Percentiles rank a stretch among this genome's conserved stretches.
These are phyloP conservation scores for Acanthosepion pharaonis DNA, from an alignment of 2,888 invertebrate genomes.

Conservation along the genomic window DNA sequence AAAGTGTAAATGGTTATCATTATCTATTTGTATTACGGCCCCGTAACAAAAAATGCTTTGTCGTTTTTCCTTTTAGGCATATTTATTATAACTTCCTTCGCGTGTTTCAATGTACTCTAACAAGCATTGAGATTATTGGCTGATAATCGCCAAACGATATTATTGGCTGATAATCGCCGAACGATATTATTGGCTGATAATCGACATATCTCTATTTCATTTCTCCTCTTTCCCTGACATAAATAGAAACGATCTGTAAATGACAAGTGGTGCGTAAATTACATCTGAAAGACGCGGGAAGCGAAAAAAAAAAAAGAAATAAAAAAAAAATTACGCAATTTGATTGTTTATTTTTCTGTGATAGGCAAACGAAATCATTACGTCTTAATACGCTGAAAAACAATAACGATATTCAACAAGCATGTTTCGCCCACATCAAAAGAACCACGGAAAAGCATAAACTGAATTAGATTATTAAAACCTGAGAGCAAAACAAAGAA, in stretches of 20 bases:
- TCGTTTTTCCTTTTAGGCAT: neutral
- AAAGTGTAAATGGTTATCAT: neutral
- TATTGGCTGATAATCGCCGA: neutral
- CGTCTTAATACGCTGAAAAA: neutral
- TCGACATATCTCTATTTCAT: neutral
- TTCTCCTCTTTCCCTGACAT: neutral
- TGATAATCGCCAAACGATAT: neutral
- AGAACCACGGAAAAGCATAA: neutral
- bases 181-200: slow-evolving; percentile 11
- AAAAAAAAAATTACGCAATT: neutral
- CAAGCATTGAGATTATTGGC: neutral
- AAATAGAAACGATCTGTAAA: neutral
- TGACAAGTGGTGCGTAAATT: neutral
- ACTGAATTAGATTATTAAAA: neutral
- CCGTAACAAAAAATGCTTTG: neutral
- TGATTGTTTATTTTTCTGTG: neutral
- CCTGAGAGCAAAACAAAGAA: neutral
- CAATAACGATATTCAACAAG: neutral
- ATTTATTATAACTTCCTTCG: neutral
- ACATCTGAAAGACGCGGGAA: neutral
- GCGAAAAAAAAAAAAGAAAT: too few relatives aligned
- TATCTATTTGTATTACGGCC: neutral
- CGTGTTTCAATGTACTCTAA: neutral
- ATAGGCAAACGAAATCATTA: neutral
- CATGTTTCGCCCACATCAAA: neutral